These are phyloP conservation scores for Ceratosolen solmsi DNA, from an alignment of 1,140 invertebrate species.

Conservation along the genomic window DNA sequence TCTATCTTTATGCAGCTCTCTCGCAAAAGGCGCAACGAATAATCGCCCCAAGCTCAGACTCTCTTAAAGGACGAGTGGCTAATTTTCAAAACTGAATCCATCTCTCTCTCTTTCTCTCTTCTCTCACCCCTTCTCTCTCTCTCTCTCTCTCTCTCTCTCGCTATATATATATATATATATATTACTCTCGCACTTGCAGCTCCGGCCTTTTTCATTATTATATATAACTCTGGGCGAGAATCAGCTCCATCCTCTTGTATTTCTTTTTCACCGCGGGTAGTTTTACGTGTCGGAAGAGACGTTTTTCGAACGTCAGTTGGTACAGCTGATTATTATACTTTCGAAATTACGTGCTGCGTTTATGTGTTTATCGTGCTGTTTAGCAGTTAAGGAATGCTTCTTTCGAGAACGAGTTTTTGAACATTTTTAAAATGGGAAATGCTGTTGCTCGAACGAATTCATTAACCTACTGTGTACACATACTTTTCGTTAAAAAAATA, in stretches of 20 bases:
- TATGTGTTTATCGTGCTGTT: slow-evolving; percentile 23
- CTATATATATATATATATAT: too few relatives aligned
- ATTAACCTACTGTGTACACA: slow-evolving; percentile 1
- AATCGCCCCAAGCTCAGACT: slow-evolving; percentile 33
- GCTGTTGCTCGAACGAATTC: neutral
- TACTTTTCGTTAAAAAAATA: neutral
- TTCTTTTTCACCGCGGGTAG: neutral
- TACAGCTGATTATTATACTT: slow-evolving; percentile 51
- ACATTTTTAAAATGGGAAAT: slow-evolving; percentile 19
- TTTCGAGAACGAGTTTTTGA: neutral
- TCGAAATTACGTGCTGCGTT: slow-evolving; percentile 37
- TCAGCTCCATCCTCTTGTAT: neutral
- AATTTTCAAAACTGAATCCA: slow-evolving; percentile 44
- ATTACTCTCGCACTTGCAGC: neutral
- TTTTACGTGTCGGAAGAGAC: slow-evolving; percentile 14
- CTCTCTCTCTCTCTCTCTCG: too few relatives aligned
- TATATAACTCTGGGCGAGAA: slow-evolving; percentile 18
- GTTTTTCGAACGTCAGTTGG: slow-evolving; percentile 25
- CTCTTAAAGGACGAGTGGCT: slow-evolving; percentile 2
- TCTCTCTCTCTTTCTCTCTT: neutral
- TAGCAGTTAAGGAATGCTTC: slow-evolving; percentile 24
- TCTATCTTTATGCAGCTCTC: neutral
- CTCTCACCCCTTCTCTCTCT: too few relatives aligned
- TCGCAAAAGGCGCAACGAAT: slow-evolving; percentile 1
- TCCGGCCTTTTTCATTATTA: slow-evolving; percentile 31